phyloP scores from a whole-genome alignment of 2,113 vertebrate genomes.

The Poeciliopsis retropinna region DNA sequence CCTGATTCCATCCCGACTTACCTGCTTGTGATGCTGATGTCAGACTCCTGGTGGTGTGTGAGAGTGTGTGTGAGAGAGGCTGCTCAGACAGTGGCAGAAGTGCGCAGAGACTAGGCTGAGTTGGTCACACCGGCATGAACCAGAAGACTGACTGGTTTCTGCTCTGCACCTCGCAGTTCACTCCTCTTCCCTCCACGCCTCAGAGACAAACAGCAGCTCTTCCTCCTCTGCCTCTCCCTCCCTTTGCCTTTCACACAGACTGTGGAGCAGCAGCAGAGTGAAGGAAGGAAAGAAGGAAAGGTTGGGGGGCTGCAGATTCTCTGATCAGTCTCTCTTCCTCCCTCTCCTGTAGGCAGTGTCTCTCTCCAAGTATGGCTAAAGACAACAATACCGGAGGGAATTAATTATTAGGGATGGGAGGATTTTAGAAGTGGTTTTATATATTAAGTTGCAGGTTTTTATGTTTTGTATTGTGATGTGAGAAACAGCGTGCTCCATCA shows the following conservation, averaged over 20 bases:
- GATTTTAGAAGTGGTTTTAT: constrained; percentile 26
- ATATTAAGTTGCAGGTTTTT: constrained; percentile 49
- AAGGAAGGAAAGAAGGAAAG: constrained; percentile 28
- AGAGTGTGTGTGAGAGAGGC: constrained; percentile 5
- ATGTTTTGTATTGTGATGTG: constrained; percentile 42
- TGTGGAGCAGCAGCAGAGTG: constrained; percentile 56
- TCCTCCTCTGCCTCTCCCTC: constrained; percentile 50
- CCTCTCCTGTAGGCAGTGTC: constrained; percentile 43
- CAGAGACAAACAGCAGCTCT: constrained; percentile 67
- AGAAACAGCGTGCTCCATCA: constrained; percentile 24
- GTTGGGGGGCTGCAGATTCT: constrained; percentile 73
- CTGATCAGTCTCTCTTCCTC: constrained; percentile 54
- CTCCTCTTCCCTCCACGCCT: constrained; percentile 51
- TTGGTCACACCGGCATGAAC: constrained; percentile 56
- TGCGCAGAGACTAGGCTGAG: constrained; percentile 36
- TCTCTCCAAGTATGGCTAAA: constrained; percentile 62
- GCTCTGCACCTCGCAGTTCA: constrained; percentile 32
- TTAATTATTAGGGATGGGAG: constrained; percentile 1
- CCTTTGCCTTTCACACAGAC: constrained; percentile 53
- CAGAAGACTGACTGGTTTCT: constrained; percentile 41
- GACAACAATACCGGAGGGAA: constrained; percentile 35
- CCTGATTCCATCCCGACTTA: constrained; percentile 46
- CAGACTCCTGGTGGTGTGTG: constrained; percentile 22
- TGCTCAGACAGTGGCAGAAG: constrained; percentile 31
- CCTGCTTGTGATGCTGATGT: constrained; percentile 58